phyloP scores from a whole-genome alignment of 2,888 invertebrate genomes.

The Argyresthia goedartella region DNA sequence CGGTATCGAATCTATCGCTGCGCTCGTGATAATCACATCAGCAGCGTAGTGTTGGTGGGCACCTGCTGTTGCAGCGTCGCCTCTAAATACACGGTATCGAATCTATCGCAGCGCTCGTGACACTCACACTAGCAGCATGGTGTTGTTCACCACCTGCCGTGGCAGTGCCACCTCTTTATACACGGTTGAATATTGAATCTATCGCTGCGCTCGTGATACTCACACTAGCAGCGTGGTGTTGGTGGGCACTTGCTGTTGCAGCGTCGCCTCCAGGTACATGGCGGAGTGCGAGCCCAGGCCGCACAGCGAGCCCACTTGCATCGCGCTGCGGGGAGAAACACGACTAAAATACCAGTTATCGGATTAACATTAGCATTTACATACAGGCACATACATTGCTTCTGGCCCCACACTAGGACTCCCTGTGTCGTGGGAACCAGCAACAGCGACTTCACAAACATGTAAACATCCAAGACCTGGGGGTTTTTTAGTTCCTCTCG shows the following conservation, averaged over 20 bases:
- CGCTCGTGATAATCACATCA: too few species aligned
- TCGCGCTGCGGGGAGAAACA: conserved; percentile 29
- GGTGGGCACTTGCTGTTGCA: conserved; percentile 68
- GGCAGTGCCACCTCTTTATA: too few species aligned
- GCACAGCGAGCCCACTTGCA: conserved; percentile 25
- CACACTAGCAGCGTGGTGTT: conserved; percentile 67
- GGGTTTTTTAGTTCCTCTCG: too few species aligned
- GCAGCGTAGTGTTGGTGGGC: conserved; percentile 68
- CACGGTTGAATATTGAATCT: too few species aligned
- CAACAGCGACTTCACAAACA: too few species aligned
- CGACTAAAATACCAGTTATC: too few species aligned
- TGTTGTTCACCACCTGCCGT: conserved; percentile 69
- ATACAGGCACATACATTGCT: too few species aligned
- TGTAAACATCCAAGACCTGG: too few species aligned
- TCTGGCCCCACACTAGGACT: too few species aligned
- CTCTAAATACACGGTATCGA: conserved; percentile 68
- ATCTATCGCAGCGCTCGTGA: background rate
- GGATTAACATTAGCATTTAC: too few species aligned
- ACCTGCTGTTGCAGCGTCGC: conserved; percentile 69
- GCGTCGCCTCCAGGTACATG: conserved; percentile 65
- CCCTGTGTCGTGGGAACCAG: too few species aligned
- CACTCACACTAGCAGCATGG: conserved; percentile 60
- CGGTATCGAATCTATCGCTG: too few species aligned
- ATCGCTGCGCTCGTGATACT: conserved; percentile 17
- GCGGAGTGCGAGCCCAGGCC: conserved; percentile 46